Base-by-base conservation (phyloP, 2,113 vertebrate genomes). In the Geothlypis trichas region DNA sequence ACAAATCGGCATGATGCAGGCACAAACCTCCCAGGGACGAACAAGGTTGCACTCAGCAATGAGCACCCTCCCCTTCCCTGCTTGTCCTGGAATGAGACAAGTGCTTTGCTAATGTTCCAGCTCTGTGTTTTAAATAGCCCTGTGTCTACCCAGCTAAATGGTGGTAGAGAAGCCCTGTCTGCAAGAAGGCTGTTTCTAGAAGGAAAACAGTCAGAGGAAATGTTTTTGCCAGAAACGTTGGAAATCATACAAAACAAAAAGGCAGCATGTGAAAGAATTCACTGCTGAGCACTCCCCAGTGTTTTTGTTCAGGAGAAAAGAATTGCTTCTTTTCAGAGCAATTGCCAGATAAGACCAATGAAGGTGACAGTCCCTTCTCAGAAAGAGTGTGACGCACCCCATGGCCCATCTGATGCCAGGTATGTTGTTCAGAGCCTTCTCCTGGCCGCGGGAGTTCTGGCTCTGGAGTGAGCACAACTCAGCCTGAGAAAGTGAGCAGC, bases 131-230 rank as follows among this genome's bases (percentile, higher is more conserved):
- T 96, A 94, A 97, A 97, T 95, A 96, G 86, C 73, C 79, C 54
- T 21, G 9, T 68, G 92, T 95, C 92, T 95, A 82, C 93, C 91
- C 69, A 42, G 84, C 78, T 95, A 72, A 96, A 93, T 35, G 92
- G 84, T 79, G 93, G 84, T 83, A 94, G 82, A 97, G 88, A 80
- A 86, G 87, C 72, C 72, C 84, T 87, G 91, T 95, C 95, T 97
- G 80, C 62, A 92, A 94, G 94, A 90, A 90, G 83, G 92, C 73
- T 96, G 88, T 83, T 95, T 96, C 82, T 92, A 93, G 90, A 89
- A 93, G 88, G 93, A 89, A 93, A 97, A 94, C 76, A 96, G 88
- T 90, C 88, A 84, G 92, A 95, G 93, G 95, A 96, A 96, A 96
- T 96, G 90, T 96, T 95, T 97, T 94, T 90, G 92, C 90, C 95